Evolutionary conservation across 2,113 vertebrate species (phyloP), one percentile per base, ranked within the genome.

Genomic region (Indicator indicator): DNA sequence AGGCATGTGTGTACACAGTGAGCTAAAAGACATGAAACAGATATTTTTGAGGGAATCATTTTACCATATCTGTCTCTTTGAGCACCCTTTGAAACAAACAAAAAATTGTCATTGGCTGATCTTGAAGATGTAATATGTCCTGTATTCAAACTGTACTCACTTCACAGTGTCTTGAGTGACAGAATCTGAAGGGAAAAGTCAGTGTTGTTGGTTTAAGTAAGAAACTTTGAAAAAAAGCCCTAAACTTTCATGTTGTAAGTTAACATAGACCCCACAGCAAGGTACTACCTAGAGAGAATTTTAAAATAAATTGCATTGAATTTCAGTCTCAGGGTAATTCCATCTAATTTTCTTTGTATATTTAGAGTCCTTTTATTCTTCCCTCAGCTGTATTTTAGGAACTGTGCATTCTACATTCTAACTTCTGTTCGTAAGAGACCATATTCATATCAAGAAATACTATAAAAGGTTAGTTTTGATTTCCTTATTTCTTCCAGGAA

Each of bases 1-100:
- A 36, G 2, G 6, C 17, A 6, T 42, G 4, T 20, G 1, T 1
- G 70, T 14, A 26, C 4, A 40, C 2, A 2, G 28, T 56, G 33
- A 21, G 12, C 5, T 84, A 30, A 62, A 54, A 83, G 62, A 32
- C 1, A 19, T 9, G 11, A 42, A 84, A 77, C 2, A 38, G 6
- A 5, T 54, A 73, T 40, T 71, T 28, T 28, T 67, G 14, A 68
- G 4, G 9, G 9, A 71, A 8, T 62, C 6, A 16, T 4, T 54
- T 70, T 78, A 33, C 4, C 30, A 8, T n/a, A 21, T 9, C 2
- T 55, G 5, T 63, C 3, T 24, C 50, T 74, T 18, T 6, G 23
- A 44, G 2, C 62, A 88, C 9, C 11, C 10, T 82, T 70, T 71
- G 17, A 79, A 79, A 71, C 50, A 10, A 68, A 28, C n/a, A 63